Base-by-base conservation (phyloP, 2,797 vertebrate genomes). In the Danionella dracula region DNA sequence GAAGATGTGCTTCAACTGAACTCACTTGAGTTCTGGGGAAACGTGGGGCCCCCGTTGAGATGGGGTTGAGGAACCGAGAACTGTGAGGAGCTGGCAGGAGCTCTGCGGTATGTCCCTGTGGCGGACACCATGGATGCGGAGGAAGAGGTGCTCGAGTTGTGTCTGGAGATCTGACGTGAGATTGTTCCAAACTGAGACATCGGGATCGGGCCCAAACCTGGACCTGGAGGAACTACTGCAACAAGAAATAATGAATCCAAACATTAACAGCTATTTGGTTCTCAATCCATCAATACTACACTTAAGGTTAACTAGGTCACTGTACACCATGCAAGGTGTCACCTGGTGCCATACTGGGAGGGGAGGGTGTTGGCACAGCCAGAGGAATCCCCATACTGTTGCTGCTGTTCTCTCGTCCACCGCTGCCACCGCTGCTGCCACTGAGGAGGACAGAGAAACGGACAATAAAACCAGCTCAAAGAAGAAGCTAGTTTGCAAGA, bases 181-280 rank as follows among this genome's bases (percentile, higher is more conserved):
- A 99, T 96, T 78, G 97, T 98, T 88, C 96, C 95, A 70, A 97
- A 99, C 91, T 99, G 97, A 80, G 97, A 99, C 88, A 95, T 94
- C 81, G 97, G 94, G 84, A 94, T 93, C 65, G 97, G 94, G 71
- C 93, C 93, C 76, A 94, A 85, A 79, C 93, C 93, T 68, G 92
- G 89, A 4, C 88, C 90, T 72, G 85, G 86, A 13, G 84, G 87
- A 41, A 89, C 84, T 1, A 79, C 91, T 87, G 92, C 0, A 1
- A 8, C 10, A 21, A 27, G 21, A n/a, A 21, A 10, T 0, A 1
- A 27, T 11, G n/a, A 45, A 21, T 45, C 19, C 1, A n/a, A n/a
- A 1, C 9, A 12, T 12, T 45, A 11, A 31, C 29, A 31, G n/a
- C n/a, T n/a, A n/a, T n/a, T n/a, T n/a, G n/a, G n/a, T n/a, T n/a